phyloP scores from a whole-genome alignment of 2,113 vertebrate species.

The Porphyrio hochstetteri region DNA sequence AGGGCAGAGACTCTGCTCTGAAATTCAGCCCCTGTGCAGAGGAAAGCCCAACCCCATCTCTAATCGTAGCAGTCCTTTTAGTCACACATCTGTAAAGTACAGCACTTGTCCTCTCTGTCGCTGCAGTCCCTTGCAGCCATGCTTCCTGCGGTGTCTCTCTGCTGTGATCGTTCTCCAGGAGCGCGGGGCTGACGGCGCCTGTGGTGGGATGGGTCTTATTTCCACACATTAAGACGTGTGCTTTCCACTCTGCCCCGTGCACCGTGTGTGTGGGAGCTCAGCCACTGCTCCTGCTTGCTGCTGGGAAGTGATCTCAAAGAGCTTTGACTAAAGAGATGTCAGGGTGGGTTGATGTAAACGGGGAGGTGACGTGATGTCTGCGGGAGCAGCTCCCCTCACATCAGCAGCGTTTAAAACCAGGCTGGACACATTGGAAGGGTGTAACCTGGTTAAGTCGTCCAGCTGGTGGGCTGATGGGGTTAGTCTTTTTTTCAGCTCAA shows the following conservation, averaged over 20 bases:
- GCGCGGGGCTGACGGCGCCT: fast-evolving
- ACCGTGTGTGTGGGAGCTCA: background rate
- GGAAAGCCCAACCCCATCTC: background rate
- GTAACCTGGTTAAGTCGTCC: background rate
- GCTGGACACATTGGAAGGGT: background rate
- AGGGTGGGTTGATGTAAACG: background rate
- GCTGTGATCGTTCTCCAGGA: background rate
- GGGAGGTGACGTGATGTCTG: background rate
- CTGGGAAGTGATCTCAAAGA: background rate
- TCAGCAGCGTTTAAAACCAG: background rate
- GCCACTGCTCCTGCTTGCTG: background rate
- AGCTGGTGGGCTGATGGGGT: background rate
- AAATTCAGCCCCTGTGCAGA: background rate
- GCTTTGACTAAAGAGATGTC: background rate
- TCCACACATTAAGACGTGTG: fast-evolving
- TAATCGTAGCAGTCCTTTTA: background rate
- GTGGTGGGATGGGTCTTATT: background rate
- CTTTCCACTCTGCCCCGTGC: background rate
- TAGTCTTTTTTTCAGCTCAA: background rate
- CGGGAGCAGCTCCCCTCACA: background rate
- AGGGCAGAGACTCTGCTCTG: background rate
- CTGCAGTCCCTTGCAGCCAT: background rate
- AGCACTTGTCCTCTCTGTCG: background rate
- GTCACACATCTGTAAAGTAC: background rate
- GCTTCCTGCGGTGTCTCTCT: background rate